Evolutionary conservation across 2,797 vertebrate species (phyloP).

Genomic region (Tinamus major): DNA sequence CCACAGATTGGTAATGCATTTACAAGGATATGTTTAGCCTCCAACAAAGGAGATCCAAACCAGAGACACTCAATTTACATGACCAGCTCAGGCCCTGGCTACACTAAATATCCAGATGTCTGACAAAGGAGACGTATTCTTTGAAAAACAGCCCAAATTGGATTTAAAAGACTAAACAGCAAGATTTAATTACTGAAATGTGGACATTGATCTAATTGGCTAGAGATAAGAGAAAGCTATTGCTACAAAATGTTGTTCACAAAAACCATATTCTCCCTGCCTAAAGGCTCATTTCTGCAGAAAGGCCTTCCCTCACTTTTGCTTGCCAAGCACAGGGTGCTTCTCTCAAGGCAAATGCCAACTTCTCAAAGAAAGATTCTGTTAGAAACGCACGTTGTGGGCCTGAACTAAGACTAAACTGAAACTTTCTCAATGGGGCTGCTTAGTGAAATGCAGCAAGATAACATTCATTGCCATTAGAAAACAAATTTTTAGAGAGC

Average conservation of each 20-base stretch:
- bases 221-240: background rate
- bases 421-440: background rate
- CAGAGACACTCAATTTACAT: slow-evolving; percentile 22
- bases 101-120: slow-evolving; percentile 2
- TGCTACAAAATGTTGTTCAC: background rate
- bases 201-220: background rate
- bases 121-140: background rate
- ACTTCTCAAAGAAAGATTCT: background rate
- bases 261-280: background rate
- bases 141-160: background rate
- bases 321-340: background rate
- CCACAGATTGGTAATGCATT: background rate
- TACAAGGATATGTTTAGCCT: background rate
- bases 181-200: slow-evolving; percentile 10
- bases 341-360: background rate
- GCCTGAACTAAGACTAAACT: background rate
- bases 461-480: background rate
- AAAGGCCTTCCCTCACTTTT: background rate
- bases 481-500: background rate
- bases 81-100: background rate
- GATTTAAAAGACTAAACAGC: slow-evolving; percentile 9
- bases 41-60: background rate
- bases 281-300: background rate
- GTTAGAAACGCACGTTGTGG: background rate
- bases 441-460: background rate